Evolutionary conservation across 2,888 invertebrate genomes (phyloP), one percentile per base, ranked within the genome.

Genomic region (Psococerastis gibbosa): DNA sequence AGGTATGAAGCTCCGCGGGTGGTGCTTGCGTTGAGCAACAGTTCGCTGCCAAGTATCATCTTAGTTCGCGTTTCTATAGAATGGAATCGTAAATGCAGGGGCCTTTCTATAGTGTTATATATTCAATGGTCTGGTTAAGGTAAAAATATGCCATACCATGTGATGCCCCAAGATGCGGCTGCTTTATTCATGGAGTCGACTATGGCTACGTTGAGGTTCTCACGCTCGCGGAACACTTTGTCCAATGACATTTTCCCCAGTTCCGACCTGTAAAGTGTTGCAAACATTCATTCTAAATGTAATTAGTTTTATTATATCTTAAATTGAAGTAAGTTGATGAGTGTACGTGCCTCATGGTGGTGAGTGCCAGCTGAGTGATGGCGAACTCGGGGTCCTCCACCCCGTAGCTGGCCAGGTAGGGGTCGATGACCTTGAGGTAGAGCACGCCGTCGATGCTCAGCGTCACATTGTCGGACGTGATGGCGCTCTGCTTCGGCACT

Each of bases 371-470:
- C 63, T 98, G 97, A 1, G 95, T 95, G 47, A 98, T 91, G 1
- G 98, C 98, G 69, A 94, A 99, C 63, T 98, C 97, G 1, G 97
- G 92, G 66, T 99, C 97, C 64, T 97, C 95, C 8, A 98, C 97
- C 17, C 97, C 97, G 63, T 98, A 98, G 50, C 94, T 92, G 60
- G 85, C 81, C 61, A 84, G 73, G 60, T 92, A 97, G 1, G 98
- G 83, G 65, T 99, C 85, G 46, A 85, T 70, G 52, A 99, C 85
- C 57, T 87, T 70, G 45, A 99, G 71, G 62, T 97, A 98, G 42
- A 98, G 67, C 2, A 99, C 95, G 47, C 97, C 98, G 65, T 99
- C 98, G 56, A 98, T 88, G 55, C 78, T 83, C 44, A 98, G 65
- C 0, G 89, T 92, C 0, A 99, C 98, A 68, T 98, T 98, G 62